Evolutionary conservation across 2,888 invertebrate genomes (phyloP).

Genomic region (Carterocephalus palaemon): DNA sequence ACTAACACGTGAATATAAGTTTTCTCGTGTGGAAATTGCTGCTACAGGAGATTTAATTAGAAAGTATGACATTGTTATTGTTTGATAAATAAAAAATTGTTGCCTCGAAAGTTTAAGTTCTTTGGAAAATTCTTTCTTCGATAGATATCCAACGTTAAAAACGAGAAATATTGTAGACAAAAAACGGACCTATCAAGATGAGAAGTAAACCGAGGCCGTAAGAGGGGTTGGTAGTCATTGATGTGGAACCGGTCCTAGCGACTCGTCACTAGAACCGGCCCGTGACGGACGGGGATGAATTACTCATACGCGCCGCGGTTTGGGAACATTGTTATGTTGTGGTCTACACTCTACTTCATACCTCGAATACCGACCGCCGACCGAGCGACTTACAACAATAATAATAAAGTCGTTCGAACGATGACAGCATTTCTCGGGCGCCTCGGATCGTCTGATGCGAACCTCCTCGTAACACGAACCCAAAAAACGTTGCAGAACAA

Average conservation of each 20-base stretch:
- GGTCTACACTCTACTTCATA: slow-evolving; percentile 30
- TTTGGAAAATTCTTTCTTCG: not conserved
- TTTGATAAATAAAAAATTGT: slow-evolving; percentile 1
- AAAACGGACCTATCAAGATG: slow-evolving; percentile 50
- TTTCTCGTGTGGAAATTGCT: slow-evolving; percentile 43
- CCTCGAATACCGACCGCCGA: slow-evolving; percentile 27
- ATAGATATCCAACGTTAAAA: slow-evolving; percentile 53
- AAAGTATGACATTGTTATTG: too few species aligned
- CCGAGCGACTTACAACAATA: slow-evolving; percentile 29
- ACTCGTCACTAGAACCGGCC: slow-evolving; percentile 61
- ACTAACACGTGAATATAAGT: slow-evolving; percentile 62
- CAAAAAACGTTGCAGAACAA: too few species aligned
- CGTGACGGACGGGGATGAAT: slow-evolving; percentile 70
- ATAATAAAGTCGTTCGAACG: slow-evolving; percentile 21
- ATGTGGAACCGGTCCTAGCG: slow-evolving; percentile 68
- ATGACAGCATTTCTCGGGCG: slow-evolving; percentile 31
- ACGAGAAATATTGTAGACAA: slow-evolving; percentile 58
- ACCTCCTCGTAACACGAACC: too few species aligned
- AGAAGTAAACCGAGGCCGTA: slow-evolving; percentile 52
- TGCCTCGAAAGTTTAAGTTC: not conserved
- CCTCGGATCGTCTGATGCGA: not conserved
- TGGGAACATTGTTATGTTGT: slow-evolving; percentile 45
- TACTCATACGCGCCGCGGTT: slow-evolving; percentile 52
- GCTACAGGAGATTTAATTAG: too few species aligned
- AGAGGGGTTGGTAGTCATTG: slow-evolving; percentile 71